A percentile compares a stretch with the other conserved stretches of the same genome.
Evolutionary conservation across 2,113 vertebrate species (phyloP).

Genomic region (Pluvianellus socialis): DNA sequence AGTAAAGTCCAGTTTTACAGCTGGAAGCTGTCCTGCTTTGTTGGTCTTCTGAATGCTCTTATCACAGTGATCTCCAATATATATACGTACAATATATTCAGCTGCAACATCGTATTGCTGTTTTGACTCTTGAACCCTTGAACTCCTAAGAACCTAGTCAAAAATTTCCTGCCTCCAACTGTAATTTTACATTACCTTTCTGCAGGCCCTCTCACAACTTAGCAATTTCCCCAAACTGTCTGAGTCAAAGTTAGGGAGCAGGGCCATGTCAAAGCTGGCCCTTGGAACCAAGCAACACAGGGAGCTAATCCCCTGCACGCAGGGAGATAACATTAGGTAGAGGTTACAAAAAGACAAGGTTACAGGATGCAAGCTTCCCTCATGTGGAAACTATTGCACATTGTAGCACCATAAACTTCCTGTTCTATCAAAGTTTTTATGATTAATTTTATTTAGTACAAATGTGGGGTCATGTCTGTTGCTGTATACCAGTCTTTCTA

Average conservation of each 20-base stretch:
- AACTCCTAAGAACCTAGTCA: background rate
- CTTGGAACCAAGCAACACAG: background rate
- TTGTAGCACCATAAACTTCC: background rate
- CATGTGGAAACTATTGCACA: background rate
- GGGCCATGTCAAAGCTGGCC: background rate
- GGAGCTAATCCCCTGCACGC: background rate
- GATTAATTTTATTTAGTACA: background rate
- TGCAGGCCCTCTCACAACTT: background rate
- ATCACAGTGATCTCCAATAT: rapidly evolving
- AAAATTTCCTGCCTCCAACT: background rate
- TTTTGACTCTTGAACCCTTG: background rate
- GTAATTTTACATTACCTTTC: background rate
- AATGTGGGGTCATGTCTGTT: background rate
- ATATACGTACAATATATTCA: background rate
- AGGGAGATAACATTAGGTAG: background rate
- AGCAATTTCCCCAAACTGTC: background rate
- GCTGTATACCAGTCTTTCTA: background rate
- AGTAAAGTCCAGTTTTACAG: background rate
- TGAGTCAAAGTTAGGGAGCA: background rate
- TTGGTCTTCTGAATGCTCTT: background rate
- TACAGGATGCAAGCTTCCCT: background rate
- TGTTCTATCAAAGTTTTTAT: background rate
- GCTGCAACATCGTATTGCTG: background rate
- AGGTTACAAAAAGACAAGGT: background rate
- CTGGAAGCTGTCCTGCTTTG: background rate